Conservation (phyloP, 2,113 vertebrate genomes). For the Oophaga pumilio region DNA sequence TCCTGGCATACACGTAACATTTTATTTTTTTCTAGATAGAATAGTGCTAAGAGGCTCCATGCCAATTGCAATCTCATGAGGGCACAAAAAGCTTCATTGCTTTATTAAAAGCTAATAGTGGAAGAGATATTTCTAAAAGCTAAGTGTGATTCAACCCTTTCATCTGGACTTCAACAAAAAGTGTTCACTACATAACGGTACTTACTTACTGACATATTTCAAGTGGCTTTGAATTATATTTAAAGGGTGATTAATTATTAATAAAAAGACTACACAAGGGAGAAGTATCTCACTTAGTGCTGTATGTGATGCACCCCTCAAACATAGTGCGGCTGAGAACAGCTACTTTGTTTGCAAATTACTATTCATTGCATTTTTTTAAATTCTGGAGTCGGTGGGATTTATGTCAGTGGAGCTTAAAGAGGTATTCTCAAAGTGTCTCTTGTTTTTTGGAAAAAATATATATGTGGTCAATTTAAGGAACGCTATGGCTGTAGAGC, state of each 20-base stretch:
- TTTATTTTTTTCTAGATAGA: too few species aligned
- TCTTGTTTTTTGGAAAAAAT: too few species aligned
- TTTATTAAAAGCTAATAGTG: not conserved
- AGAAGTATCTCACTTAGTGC: not conserved
- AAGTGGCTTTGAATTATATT: conserved; percentile 1
- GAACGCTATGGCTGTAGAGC: too few species aligned
- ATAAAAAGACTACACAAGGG: not conserved
- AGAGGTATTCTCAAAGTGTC: too few species aligned
- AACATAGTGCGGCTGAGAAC: not conserved
- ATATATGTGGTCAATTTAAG: too few species aligned
- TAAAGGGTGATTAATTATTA: not conserved
- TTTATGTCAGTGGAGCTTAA: not conserved
- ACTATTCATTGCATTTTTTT: not conserved
- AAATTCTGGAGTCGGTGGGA: not conserved
- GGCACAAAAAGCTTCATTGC: not conserved
- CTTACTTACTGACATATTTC: not conserved
- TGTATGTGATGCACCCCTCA: not conserved
- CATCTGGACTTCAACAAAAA: not conserved
- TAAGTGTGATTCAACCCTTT: conserved; percentile 1
- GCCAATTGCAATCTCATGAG: not conserved
- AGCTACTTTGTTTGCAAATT: not conserved
- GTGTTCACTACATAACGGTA: not conserved
- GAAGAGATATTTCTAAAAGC: not conserved
- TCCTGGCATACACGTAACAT: too few species aligned
- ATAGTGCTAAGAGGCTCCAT: not conserved